A percentile compares a stretch with the other conserved stretches of the same genome.
phyloP scores from a whole-genome alignment of 2,888 invertebrate species.

The Campoletis raptor region DNA sequence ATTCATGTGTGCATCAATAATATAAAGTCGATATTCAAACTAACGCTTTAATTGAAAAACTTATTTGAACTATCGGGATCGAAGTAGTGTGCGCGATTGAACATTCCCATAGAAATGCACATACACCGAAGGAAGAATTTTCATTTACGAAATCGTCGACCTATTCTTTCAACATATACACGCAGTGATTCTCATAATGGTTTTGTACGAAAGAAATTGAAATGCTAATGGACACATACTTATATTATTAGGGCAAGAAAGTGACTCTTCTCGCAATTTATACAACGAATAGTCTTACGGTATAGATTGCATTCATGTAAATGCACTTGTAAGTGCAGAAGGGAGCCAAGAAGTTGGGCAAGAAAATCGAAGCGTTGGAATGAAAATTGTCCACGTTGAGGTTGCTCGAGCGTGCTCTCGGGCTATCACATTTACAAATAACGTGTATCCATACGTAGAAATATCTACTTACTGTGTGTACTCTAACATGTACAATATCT shows the following conservation, averaged over 20 bases:
- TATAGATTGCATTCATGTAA: constrained; percentile 25
- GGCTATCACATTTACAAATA: constrained; percentile 43
- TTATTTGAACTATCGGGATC: constrained; percentile 13
- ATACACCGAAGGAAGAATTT: constrained; percentile 31
- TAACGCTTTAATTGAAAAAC: constrained; percentile 9
- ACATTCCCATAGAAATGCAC: constrained; percentile 1
- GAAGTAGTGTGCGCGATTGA: constrained; percentile 7
- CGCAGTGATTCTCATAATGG: constrained; percentile 37
- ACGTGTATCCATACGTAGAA: constrained; percentile 10
- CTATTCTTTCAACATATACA: neutral
- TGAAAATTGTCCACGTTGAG: constrained; percentile 63
- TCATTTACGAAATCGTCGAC: constrained; percentile 50
- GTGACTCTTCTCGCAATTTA: constrained; percentile 44
- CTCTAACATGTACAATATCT: neutral
- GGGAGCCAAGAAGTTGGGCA: constrained; percentile 50
- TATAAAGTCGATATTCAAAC: neutral
- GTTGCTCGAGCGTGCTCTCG: constrained; percentile 37
- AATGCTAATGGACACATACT: constrained; percentile 50
- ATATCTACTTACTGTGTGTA: constrained; percentile 32
- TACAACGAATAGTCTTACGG: constrained; percentile 18
- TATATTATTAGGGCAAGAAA: constrained; percentile 41
- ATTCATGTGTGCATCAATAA: neutral
- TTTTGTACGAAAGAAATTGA: constrained; percentile 49
- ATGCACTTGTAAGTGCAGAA: constrained; percentile 23
- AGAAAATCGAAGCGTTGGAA: constrained; percentile 65